Evolutionary conservation across 1,140 invertebrate genomes (phyloP).

Genomic region (Gonatopus flavifemur): DNA sequence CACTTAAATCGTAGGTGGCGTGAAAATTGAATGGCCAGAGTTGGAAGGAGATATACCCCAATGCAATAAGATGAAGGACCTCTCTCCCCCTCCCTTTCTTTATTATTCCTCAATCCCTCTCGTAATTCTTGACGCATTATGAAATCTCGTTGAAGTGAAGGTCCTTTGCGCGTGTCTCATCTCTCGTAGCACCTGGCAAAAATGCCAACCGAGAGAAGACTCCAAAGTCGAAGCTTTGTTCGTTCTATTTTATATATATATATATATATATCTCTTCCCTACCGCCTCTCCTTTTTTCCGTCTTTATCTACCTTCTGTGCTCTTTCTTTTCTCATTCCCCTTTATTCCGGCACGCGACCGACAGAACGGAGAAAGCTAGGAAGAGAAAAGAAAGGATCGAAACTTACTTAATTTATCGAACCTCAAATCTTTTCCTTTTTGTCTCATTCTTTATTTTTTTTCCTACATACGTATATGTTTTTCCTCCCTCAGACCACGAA

Average conservation of each 20-base stretch:
- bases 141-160: slow-evolving; percentile 11
- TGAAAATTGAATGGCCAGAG: slow-evolving; percentile 39
- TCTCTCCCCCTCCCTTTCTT: too few species aligned
- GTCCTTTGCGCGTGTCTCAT: slow-evolving; percentile 17
- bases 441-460: too few species aligned
- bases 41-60: slow-evolving; percentile 4
- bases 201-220: slow-evolving; percentile 7
- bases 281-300: slow-evolving; percentile 17
- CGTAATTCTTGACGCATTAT: too few species aligned
- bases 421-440: background rate
- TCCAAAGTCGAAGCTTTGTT: slow-evolving; percentile 14
- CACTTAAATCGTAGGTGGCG: slow-evolving; percentile 42
- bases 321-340: slow-evolving; percentile 1
- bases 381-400: slow-evolving; percentile 17
- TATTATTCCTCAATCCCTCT: too few species aligned
- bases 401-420: slow-evolving; percentile 17
- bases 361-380: too few species aligned
- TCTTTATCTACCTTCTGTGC: slow-evolving; percentile 6
- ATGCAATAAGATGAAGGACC: too few species aligned
- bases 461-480: too few species aligned
- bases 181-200: slow-evolving; percentile 28
- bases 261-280: too few species aligned
- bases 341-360: slow-evolving; percentile 32
- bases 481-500: too few species aligned
- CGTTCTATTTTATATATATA: background rate